phyloP scores from a whole-genome alignment of 2,113 vertebrate species.

The Coptodon bakossiorum region DNA sequence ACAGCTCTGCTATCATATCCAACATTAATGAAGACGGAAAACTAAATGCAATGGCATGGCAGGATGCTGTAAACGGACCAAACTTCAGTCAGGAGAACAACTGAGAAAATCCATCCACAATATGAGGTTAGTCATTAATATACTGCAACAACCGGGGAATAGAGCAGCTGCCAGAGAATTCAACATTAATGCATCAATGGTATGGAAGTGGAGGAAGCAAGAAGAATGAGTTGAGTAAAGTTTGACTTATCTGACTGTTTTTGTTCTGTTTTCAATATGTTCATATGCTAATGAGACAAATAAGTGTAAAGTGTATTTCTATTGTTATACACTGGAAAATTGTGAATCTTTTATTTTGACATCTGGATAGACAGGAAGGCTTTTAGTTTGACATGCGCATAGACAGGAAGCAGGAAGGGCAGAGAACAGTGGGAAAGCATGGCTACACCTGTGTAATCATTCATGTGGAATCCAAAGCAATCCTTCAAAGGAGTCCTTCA shows the following conservation, averaged over 20 bases:
- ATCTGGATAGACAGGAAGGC: no score
- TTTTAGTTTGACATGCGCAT: no score
- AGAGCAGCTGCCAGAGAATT: background rate
- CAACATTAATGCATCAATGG: background rate
- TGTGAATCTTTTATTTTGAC: no score
- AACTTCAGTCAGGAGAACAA: background rate
- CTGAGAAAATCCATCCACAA: rapidly evolving
- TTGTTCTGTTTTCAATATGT: no score
- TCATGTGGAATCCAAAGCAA: no score
- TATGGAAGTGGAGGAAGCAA: background rate
- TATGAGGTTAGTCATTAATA: rapidly evolving
- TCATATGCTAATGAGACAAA: no score
- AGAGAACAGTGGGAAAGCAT: no score
- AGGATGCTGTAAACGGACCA: background rate
- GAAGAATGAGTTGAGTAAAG: background rate
- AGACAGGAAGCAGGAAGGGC: no score
- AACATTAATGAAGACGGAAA: background rate
- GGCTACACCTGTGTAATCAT: no score
- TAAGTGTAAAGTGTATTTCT: no score
- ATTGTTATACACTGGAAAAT: no score
- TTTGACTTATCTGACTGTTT: background rate
- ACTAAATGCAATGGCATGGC: background rate
- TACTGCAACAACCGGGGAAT: background rate
- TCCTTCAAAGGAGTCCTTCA: no score
- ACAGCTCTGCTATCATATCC: background rate